Evolutionary conservation across 2,888 invertebrate genomes (phyloP).

Genomic region (Drosophila pegasa): DNA sequence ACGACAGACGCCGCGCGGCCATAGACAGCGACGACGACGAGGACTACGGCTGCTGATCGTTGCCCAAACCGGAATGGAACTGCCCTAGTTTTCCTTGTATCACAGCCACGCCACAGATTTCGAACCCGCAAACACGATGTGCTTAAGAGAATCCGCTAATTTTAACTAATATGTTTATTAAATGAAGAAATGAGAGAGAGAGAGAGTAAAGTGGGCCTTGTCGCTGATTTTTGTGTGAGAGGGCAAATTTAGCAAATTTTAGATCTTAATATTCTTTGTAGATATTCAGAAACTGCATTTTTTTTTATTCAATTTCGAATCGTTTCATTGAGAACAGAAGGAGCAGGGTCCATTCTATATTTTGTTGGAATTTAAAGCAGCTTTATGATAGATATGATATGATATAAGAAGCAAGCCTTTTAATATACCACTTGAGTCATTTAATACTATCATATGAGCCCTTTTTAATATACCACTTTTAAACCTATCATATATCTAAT

Average conservation of each 20-base stretch:
- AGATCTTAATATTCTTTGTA: not conserved
- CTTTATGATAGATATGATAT: too few relatives aligned
- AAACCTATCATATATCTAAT: too few relatives aligned
- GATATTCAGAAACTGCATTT: too few relatives aligned
- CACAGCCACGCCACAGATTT: slow-evolving; percentile 5
- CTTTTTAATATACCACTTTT: too few relatives aligned
- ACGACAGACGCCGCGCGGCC: slow-evolving; percentile 94
- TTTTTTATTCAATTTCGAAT: too few relatives aligned
- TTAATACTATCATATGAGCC: too few relatives aligned
- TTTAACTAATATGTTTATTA: slow-evolving; percentile 66
- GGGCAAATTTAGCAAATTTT: too few relatives aligned
- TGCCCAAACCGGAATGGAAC: slow-evolving; percentile 4
- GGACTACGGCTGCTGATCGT: slow-evolving; percentile 84
- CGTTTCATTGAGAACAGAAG: too few relatives aligned
- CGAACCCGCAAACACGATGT: slow-evolving; percentile 26
- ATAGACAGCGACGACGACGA: slow-evolving; percentile 94
- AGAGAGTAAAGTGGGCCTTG: slow-evolving; percentile 1
- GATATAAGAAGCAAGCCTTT: too few relatives aligned
- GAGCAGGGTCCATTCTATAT: too few relatives aligned
- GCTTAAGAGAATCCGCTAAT: slow-evolving; percentile 43
- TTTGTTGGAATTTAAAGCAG: too few relatives aligned
- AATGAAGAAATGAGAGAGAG: slow-evolving; percentile 32
- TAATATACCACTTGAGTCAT: too few relatives aligned
- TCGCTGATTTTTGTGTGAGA: not conserved
- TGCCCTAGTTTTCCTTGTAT: slow-evolving; percentile 38